A percentile compares a stretch with the other conserved stretches of the same genome.
phyloP scores from a whole-genome alignment of 1,140 invertebrate genomes.

The Holotrichia oblita region DNA sequence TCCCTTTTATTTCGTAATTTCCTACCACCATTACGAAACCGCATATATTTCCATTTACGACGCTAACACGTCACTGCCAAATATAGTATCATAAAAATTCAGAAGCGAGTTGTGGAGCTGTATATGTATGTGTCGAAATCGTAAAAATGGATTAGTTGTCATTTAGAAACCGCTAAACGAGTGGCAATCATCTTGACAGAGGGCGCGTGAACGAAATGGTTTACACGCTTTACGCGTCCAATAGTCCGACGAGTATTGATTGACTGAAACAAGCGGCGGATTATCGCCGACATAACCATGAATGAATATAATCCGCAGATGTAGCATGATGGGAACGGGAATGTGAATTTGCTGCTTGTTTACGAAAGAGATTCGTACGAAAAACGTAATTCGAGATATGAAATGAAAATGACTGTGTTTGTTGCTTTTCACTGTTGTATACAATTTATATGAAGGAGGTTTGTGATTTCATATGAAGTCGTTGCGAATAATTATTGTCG shows the following conservation, averaged over 20 bases:
- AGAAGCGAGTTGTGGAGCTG: neutral
- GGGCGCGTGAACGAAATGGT: conserved; percentile 3
- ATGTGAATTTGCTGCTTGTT: neutral
- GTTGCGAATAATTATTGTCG: no score
- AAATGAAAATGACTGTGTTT: no score
- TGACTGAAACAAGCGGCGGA: neutral
- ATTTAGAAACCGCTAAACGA: neutral
- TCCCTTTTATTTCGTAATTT: no score
- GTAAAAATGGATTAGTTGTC: conserved; percentile 6
- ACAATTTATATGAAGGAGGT: no score
- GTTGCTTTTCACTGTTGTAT: no score
- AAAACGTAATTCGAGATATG: no score
- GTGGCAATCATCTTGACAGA: neutral
- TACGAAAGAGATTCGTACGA: no score
- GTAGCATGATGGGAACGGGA: neutral
- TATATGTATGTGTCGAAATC: neutral
- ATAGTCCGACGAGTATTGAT: neutral
- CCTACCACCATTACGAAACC: no score
- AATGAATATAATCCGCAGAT: neutral
- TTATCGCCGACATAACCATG: neutral
- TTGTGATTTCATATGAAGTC: no score
- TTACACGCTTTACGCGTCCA: no score
- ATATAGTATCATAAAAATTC: conserved; percentile 4
- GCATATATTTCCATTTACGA: no score
- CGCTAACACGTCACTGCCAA: neutral